Evolutionary conservation across 2,113 vertebrate genomes (phyloP).

Genomic region (Polypterus senegalus): DNA sequence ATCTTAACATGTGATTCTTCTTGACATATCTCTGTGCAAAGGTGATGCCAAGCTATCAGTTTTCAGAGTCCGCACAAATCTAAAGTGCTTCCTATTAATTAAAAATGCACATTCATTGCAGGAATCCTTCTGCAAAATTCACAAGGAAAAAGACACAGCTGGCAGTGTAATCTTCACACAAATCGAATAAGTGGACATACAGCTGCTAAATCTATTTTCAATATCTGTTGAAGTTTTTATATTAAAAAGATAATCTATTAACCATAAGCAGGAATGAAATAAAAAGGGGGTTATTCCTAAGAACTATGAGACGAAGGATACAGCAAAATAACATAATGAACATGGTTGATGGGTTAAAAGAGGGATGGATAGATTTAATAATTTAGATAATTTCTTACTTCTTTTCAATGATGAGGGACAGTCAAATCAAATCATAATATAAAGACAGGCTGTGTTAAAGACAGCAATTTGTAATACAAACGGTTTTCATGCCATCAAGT

Average conservation of each 20-base stretch:
- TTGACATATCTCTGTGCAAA: background rate
- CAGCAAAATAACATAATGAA: no score
- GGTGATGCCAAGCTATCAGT: background rate
- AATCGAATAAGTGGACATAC: constrained; percentile 21
- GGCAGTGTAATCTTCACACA: constrained; percentile 29
- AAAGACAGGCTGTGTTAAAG: no score
- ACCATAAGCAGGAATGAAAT: constrained; percentile 16
- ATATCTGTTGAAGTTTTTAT: constrained; percentile 2
- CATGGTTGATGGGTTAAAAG: no score
- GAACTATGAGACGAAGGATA: no score
- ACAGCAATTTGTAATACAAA: no score
- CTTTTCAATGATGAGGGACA: no score
- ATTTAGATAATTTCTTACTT: no score
- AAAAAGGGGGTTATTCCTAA: constrained; percentile 4
- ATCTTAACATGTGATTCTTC: background rate
- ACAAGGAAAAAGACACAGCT: constrained; percentile 31
- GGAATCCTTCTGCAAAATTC: constrained; percentile 14
- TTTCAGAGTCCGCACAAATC: constrained; percentile 9
- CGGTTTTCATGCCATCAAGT: no score
- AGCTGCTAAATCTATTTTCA: constrained; percentile 23
- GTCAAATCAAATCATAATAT: no score
- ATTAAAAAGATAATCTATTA: background rate
- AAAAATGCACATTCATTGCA: constrained; percentile 4
- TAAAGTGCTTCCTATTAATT: constrained; percentile 7
- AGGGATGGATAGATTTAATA: no score